Evolutionary conservation across 2,797 vertebrate genomes (phyloP).

Genomic region (Astyanax mexicanus): DNA sequence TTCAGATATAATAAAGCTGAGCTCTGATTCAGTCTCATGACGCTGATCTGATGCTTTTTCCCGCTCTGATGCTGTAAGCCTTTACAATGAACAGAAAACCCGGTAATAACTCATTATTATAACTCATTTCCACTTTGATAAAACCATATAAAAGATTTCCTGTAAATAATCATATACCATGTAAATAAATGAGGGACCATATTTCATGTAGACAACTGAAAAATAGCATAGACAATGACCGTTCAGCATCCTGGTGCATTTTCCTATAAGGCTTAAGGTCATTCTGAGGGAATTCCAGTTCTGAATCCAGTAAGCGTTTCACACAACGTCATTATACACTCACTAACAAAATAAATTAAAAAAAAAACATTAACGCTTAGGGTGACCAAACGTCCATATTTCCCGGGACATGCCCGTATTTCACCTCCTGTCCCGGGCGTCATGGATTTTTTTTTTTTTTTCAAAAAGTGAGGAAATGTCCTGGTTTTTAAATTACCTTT

Average conservation of each 20-base stretch:
- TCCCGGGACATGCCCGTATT: too few relatives aligned
- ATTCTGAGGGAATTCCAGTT: not conserved
- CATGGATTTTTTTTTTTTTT: too few relatives aligned
- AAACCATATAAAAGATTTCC: too few relatives aligned
- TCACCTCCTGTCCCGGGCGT: too few relatives aligned
- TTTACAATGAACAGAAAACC: slow-evolving; percentile 1
- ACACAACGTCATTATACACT: too few relatives aligned
- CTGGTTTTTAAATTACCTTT: too few relatives aligned
- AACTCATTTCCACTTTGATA: not conserved
- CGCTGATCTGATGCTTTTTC: slow-evolving; percentile 19
- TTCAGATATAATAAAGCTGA: slow-evolving; percentile 19
- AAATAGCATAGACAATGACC: slow-evolving; percentile 3
- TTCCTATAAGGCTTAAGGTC: not conserved
- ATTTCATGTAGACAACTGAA: not conserved
- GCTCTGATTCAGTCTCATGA: slow-evolving; percentile 43
- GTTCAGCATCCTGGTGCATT: not conserved
- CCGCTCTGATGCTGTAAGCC: not conserved
- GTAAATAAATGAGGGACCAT: not conserved
- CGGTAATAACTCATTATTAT: not conserved
- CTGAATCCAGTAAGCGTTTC: not conserved
- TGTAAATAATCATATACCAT: not conserved
- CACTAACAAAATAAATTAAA: too few relatives aligned
- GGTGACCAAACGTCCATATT: too few relatives aligned
- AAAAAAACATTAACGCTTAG: too few relatives aligned
- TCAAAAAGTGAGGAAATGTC: too few relatives aligned